phyloP scores from a whole-genome alignment of 2,113 vertebrate genomes.

The Cyphomyrus discorhynchus region DNA sequence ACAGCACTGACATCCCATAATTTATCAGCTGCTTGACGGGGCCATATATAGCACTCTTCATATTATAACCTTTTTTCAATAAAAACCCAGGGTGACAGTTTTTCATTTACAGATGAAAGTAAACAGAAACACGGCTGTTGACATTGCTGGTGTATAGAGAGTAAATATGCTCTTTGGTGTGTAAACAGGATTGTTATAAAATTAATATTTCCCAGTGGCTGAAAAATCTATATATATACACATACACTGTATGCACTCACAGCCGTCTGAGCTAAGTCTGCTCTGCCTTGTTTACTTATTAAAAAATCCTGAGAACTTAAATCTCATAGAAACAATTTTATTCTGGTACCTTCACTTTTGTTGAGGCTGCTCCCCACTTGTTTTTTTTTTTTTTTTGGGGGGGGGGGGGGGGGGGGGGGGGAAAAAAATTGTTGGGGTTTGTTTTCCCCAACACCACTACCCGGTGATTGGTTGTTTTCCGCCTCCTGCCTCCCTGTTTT shows the following conservation, averaged over 20 bases:
- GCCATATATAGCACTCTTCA: neutral
- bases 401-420: neutral
- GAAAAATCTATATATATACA: constrained; percentile 27
- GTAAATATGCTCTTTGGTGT: neutral
- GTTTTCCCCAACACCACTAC: too few relatives aligned
- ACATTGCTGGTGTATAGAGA: neutral
- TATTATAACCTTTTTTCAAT: neutral
- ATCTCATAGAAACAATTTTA: constrained; percentile 39
- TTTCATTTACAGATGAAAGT: neutral
- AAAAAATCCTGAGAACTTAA: constrained; percentile 43
- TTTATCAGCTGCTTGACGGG: neutral
- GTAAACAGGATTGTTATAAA: constrained; percentile 26
- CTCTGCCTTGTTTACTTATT: constrained; percentile 48
- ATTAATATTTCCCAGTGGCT: constrained; percentile 36
- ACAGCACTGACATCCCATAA: neutral
- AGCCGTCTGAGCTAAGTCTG: constrained; percentile 40
- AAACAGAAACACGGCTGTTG: neutral
- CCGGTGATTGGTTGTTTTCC: too few relatives aligned
- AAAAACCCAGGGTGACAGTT: neutral
- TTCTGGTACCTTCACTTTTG: constrained; percentile 44
- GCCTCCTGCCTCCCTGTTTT: too few relatives aligned
- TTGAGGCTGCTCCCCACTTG: constrained; percentile 35
- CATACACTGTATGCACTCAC: constrained; percentile 14
- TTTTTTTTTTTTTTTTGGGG: neutral
- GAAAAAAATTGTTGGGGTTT: too few relatives aligned